Percentiles rank a stretch among this genome's conserved stretches.
These are phyloP conservation scores for Nycticorax nycticorax DNA, from an alignment of 2,113 vertebrate species.

Conservation along the genomic window DNA sequence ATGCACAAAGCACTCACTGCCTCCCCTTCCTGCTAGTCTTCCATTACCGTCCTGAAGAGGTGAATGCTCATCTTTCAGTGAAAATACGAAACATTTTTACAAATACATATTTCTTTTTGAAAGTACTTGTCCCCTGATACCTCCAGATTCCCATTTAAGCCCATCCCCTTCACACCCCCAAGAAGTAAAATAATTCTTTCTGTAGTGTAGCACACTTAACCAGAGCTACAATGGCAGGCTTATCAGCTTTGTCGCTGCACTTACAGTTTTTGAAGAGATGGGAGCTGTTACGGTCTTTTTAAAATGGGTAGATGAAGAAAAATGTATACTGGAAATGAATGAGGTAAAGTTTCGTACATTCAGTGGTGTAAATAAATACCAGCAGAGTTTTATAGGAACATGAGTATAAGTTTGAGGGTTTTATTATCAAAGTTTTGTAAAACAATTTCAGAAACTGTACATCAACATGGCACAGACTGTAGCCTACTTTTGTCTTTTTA, in stretches of 20 bases:
- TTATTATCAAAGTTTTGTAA: slow-evolving; percentile 96
- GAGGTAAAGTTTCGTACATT: slow-evolving; percentile 28
- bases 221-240: neutral
- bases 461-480: slow-evolving; percentile 83
- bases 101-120: neutral
- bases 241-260: neutral
- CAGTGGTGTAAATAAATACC: slow-evolving; percentile 53
- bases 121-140: neutral
- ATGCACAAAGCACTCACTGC: neutral
- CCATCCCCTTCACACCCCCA: neutral
- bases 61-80: neutral
- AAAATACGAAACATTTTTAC: neutral
- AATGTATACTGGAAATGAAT: neutral
- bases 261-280: neutral
- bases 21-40: neutral
- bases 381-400: slow-evolving; percentile 50
- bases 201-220: neutral
- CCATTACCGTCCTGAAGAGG: neutral
- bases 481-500: slow-evolving; percentile 77
- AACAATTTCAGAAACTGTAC: slow-evolving; percentile 89
- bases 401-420: slow-evolving; percentile 78
- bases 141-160: neutral
- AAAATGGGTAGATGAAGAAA: neutral
- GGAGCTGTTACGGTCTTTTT: neutral
- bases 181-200: neutral